Conservation (phyloP, 2,797 vertebrate species). For the Lindbergichthys nudifrons region DNA sequence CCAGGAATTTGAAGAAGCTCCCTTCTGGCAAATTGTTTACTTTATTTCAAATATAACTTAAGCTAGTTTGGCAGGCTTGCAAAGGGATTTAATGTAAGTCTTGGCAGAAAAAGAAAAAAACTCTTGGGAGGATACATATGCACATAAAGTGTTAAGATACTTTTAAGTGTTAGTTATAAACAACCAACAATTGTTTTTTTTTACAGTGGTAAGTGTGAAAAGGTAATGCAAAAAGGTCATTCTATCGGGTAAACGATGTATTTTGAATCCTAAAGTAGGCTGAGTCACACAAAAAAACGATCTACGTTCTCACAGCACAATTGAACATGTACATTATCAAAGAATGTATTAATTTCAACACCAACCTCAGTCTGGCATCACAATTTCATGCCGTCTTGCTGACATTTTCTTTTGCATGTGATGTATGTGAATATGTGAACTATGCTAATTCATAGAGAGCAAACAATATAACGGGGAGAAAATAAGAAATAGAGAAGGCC, state of each 20-base stretch:
- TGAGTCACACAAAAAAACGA: too few relatives aligned
- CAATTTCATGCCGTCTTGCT: not conserved
- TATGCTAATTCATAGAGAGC: conserved; percentile 9
- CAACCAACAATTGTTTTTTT: not conserved
- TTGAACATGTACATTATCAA: too few relatives aligned
- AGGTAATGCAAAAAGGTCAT: too few relatives aligned
- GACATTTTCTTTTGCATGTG: not conserved
- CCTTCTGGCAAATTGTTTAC: not conserved
- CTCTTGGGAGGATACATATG: not conserved
- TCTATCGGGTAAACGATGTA: not conserved
- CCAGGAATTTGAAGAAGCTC: conserved; percentile 1
- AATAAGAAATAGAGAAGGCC: conserved; percentile 14
- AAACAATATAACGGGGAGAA: conserved; percentile 7
- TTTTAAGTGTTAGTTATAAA: not conserved
- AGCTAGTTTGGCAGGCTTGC: not conserved
- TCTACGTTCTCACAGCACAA: too few relatives aligned
- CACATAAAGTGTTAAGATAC: not conserved
- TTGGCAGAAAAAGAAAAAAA: not conserved
- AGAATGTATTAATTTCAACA: not conserved
- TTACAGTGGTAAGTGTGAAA: too few relatives aligned
- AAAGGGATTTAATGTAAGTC: not conserved
- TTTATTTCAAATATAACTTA: not conserved
- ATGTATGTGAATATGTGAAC: not conserved
- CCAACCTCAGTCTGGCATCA: not conserved
- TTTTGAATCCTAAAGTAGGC: too few relatives aligned